phyloP scores from a whole-genome alignment of 2,888 invertebrate genomes.

The Netelia fuscicornis region DNA sequence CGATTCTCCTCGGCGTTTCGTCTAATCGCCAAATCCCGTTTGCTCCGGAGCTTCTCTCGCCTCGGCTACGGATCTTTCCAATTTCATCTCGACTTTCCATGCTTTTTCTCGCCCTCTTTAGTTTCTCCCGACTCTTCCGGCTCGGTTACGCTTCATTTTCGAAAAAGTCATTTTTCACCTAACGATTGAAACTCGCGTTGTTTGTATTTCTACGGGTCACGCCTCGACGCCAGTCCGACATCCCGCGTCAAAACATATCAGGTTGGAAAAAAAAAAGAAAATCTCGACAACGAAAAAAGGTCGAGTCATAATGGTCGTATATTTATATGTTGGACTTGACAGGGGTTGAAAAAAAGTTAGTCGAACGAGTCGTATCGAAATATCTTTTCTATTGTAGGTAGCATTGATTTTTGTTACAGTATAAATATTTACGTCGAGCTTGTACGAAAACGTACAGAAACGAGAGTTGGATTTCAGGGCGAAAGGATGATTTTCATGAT shows the following conservation, averaged over 20 bases:
- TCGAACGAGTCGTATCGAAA: constrained; percentile 3
- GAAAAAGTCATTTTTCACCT: constrained; percentile 32
- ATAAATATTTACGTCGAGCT: background rate
- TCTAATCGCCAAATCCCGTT: constrained; percentile 79
- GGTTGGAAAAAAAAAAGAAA: constrained; percentile 30
- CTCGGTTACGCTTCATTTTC: constrained; percentile 54
- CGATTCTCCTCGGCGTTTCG: constrained; percentile 53
- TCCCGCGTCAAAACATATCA: constrained; percentile 75
- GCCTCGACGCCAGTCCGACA: constrained; percentile 70
- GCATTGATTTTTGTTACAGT: background rate
- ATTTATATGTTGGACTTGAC: background rate
- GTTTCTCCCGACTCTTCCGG: constrained; percentile 30
- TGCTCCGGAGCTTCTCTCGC: constrained; percentile 68
- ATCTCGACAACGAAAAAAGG: background rate
- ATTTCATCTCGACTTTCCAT: constrained; percentile 65
- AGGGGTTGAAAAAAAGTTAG: background rate
- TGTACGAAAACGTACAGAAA: background rate
- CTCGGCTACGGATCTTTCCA: constrained; percentile 59
- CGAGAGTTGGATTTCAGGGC: background rate
- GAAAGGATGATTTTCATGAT: background rate
- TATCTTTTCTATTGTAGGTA: background rate
- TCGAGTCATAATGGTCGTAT: background rate
- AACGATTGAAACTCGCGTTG: constrained; percentile 41
- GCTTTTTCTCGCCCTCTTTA: constrained; percentile 30
- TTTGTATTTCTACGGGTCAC: constrained; percentile 70